These are phyloP conservation scores for Tupaia tana DNA, from an alignment of 2,113 vertebrate species.

Conservation along the genomic window DNA sequence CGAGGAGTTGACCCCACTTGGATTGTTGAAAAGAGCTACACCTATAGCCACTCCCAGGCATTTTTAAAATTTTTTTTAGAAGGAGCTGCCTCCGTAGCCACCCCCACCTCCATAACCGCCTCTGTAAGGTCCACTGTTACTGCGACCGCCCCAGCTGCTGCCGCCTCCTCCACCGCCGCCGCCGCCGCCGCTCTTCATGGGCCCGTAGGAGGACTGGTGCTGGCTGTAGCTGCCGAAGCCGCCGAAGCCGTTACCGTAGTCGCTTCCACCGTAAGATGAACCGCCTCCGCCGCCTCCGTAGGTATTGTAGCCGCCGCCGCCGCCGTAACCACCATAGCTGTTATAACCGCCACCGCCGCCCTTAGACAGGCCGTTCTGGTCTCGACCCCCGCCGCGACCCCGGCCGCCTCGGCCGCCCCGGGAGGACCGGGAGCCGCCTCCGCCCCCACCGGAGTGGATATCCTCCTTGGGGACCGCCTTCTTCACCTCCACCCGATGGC, in stretches of 20 bases:
- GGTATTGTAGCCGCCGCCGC: constrained; percentile 85
- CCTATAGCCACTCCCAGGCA: constrained; percentile 71
- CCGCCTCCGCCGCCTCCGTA: constrained; percentile 87
- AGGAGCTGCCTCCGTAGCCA: constrained; percentile 88
- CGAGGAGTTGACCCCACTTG: constrained; percentile 77
- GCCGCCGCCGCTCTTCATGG: constrained; percentile 95
- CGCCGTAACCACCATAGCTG: constrained; percentile 91
- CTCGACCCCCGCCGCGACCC: constrained; percentile 88
- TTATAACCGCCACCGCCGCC: constrained; percentile 91
- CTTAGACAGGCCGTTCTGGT: constrained; percentile 90
- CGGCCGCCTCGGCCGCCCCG: constrained; percentile 89
- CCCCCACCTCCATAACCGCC: constrained; percentile 92
- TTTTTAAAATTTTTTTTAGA: constrained; percentile 64
- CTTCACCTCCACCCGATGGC: constrained; percentile 96
- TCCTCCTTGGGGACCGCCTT: constrained; percentile 96
- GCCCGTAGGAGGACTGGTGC: constrained; percentile 94
- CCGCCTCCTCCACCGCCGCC: constrained; percentile 91
- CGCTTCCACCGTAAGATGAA: constrained; percentile 89
- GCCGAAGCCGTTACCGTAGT: constrained; percentile 94
- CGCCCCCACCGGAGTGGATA: constrained; percentile 88
- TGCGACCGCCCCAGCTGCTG: constrained; percentile 92
- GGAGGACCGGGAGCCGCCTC: constrained; percentile 87
- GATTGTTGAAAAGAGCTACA: constrained; percentile 81
- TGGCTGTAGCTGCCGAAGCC: constrained; percentile 96
- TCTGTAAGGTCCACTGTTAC: constrained; percentile 92